Evolutionary conservation across 2,113 vertebrate species (phyloP), one percentile per base, ranked within the genome.

Genomic region (Bubo bubo): DNA sequence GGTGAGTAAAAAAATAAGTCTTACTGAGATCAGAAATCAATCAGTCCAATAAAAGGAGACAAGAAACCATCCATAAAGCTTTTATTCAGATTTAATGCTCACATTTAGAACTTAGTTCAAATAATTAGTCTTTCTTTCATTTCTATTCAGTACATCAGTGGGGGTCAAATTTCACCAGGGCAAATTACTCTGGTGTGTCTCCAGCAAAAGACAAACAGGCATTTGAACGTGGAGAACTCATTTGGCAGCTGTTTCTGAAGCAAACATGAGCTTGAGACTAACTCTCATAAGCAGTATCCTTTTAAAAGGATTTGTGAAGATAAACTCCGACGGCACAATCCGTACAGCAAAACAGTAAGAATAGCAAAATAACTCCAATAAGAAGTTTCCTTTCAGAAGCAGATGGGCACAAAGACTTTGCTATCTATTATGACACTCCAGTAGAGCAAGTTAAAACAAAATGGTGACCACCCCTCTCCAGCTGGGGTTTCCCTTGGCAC

Each of bases 1-100:
- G 99, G 99, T 99, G 95, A 98, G 98, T 90, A 24, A 49, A 87
- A 73, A 43, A 67, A 58, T 9, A 67, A 84, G 7, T 21, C 63
- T 59, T 23, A 28, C 14, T 63, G 12, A 86, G 43, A 34, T 16
- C 8, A 76, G 43, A 70, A 88, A 73, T 56, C 34, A 64, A 73
- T 22, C 13, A 72, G 19, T 4, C 7, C 37, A 37, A 4, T 21
- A 70, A 73, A 75, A 79, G 24, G 37, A 81, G 9, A 58, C 1
- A 2, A 66, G 13, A 60, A 92, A 27, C 17, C 32, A 91, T 17
- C 24, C 14, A n/a, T 27, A 72, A 95, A 68, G 10, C 23, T 76
- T 58, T 32, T 72, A 17, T 68, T 67, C 12, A 17, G 14, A 53
- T 89, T 92, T 52, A 55, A 9, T 21, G 18, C 15, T 79, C 30